Evolutionary conservation across 1,140 invertebrate genomes (phyloP).

Genomic region (Leguminivora glycinivorella): DNA sequence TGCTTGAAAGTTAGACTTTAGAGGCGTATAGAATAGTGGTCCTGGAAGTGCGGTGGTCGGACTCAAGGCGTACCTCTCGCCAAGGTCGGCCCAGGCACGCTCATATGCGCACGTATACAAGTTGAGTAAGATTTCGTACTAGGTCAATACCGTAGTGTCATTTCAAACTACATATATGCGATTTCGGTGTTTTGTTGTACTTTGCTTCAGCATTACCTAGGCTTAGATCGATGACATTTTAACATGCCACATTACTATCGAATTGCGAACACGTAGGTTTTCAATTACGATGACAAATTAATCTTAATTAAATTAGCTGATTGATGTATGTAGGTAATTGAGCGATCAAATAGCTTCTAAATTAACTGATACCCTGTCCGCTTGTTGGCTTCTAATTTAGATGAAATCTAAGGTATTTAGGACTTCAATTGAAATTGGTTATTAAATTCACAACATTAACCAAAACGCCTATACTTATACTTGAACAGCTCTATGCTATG

Average conservation of each 20-base stretch:
- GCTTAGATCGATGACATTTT: not conserved
- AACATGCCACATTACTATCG: not conserved
- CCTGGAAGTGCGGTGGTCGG: constrained; percentile 17
- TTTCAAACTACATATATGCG: not conserved
- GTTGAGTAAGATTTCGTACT: constrained; percentile 28
- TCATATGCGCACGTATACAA: constrained; percentile 13
- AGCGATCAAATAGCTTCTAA: not conserved
- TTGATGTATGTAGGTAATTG: not conserved
- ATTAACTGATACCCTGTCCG: not conserved
- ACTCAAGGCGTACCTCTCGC: constrained; percentile 25
- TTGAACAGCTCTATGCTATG: too few species aligned
- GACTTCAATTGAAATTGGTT: not conserved
- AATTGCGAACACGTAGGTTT: not conserved
- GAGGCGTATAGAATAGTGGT: not conserved
- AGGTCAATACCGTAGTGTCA: constrained; percentile 15
- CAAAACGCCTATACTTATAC: too few species aligned
- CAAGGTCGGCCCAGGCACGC: constrained; percentile 28
- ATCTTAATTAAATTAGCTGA: constrained; percentile 4
- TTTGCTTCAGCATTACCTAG: not conserved
- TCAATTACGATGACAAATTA: constrained; percentile 18
- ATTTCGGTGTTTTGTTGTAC: not conserved
- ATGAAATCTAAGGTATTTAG: not conserved
- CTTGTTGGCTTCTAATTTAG: not conserved
- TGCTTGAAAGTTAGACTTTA: not conserved
- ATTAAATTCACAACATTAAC: not conserved